These are phyloP conservation scores for Drosophila falleni DNA, from an alignment of 2,888 invertebrate species.

Conservation along the genomic window DNA sequence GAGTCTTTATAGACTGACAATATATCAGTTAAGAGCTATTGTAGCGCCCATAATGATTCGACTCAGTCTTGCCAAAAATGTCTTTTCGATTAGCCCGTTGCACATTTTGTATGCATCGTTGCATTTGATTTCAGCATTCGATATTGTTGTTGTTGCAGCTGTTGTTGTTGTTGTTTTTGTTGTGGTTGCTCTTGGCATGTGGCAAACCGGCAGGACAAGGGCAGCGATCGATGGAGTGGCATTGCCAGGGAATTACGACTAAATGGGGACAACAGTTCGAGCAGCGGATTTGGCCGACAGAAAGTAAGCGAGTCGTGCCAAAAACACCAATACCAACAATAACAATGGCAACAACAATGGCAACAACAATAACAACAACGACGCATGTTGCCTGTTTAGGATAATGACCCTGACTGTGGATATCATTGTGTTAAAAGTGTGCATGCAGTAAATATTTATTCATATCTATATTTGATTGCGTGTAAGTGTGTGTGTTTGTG, in stretches of 20 bases:
- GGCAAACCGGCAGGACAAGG: conserved; percentile 60
- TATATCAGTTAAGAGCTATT: not conserved
- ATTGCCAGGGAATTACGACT: conserved; percentile 25
- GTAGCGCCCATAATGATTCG: conserved; percentile 34
- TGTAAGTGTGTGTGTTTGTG: not conserved
- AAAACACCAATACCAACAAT: conserved; percentile 15
- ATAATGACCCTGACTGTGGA: conserved; percentile 69
- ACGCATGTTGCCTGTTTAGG: conserved; percentile 57
- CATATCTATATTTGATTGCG: conserved; percentile 22
- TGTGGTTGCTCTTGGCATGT: conserved; percentile 59
- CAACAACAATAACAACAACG: conserved; percentile 19
- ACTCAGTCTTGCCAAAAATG: conserved; percentile 35
- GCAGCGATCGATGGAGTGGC: conserved; percentile 56
- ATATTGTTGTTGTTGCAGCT: conserved; percentile 15
- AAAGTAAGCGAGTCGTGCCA: conserved; percentile 40
- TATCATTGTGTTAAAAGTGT: conserved; percentile 34
- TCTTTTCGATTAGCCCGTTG: conserved; percentile 42
- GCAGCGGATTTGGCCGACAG: conserved; percentile 35
- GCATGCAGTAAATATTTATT: conserved; percentile 27
- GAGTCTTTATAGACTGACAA: not conserved
- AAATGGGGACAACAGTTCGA: conserved; percentile 53
- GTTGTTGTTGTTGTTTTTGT: conserved; percentile 18
- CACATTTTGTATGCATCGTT: conserved; percentile 64
- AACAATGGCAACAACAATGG: conserved; percentile 17
- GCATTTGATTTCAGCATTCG: conserved; percentile 51